phyloP scores from a whole-genome alignment of 2,113 vertebrate species.

The Stictonetta naevosa region DNA sequence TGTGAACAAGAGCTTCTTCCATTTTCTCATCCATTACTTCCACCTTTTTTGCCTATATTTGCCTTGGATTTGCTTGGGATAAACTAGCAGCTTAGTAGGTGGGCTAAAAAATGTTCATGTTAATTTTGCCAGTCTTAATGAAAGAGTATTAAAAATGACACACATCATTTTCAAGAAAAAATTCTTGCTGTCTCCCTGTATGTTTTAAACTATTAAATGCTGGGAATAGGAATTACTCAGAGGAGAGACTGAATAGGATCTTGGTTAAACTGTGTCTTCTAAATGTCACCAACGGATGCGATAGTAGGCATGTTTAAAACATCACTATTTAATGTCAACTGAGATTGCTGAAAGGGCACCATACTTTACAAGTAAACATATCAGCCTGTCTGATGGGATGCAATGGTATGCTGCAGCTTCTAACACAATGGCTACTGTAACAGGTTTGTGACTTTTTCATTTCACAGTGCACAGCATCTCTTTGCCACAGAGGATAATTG shows the following conservation, averaged over 20 bases:
- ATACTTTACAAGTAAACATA: not conserved
- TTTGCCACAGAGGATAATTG: not conserved
- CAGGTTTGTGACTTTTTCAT: conserved; percentile 44
- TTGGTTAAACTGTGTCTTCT: not conserved
- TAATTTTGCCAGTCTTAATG: not conserved
- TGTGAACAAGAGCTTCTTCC: not conserved
- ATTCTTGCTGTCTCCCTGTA: not conserved
- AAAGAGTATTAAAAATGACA: not conserved
- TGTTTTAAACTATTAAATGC: not conserved
- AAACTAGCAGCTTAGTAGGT: not conserved
- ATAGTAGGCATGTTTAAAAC: not conserved
- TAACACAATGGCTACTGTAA: not conserved
- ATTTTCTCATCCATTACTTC: not conserved
- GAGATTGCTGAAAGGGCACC: not conserved
- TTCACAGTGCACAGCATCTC: conserved; percentile 25
- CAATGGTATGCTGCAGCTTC: conserved; percentile 12
- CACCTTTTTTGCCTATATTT: not conserved
- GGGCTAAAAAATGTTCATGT: not conserved
- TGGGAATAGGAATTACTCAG: not conserved
- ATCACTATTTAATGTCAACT: not conserved
- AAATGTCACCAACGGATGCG: not conserved
- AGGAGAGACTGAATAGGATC: not conserved
- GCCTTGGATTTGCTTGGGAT: not conserved
- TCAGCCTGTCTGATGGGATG: not conserved
- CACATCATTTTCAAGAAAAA: not conserved